A percentile compares a stretch with the other conserved stretches of the same genome.
phyloP scores from a whole-genome alignment of 2,797 vertebrate species.

The Acanthurus lineatus region DNA sequence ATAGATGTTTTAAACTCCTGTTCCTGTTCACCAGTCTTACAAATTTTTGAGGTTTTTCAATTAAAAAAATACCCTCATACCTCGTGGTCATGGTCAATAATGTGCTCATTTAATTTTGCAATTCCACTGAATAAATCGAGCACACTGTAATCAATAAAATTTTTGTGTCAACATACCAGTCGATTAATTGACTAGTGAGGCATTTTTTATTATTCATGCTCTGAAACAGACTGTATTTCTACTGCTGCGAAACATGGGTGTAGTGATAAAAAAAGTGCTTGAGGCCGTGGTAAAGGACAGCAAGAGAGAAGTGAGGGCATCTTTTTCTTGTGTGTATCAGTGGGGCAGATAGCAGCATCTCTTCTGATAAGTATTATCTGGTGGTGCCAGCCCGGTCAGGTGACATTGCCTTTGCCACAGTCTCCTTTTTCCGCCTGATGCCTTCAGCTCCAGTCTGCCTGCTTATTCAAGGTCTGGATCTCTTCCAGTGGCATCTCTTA shows the following conservation, averaged over 20 bases:
- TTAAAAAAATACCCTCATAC: too few relatives aligned
- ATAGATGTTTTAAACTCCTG: too few relatives aligned
- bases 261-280: not conserved
- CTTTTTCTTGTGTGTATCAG: constrained; percentile 9
- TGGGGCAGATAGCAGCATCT: constrained; percentile 31
- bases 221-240: not conserved
- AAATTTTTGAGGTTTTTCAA: too few relatives aligned
- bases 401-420: constrained; percentile 59
- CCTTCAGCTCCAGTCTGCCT: constrained; percentile 55
- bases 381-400: constrained; percentile 46
- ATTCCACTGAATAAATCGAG: not conserved
- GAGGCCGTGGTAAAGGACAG: not conserved
- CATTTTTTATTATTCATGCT: not conserved
- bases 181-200: not conserved
- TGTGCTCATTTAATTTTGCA: too few relatives aligned
- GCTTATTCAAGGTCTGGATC: constrained; percentile 72
- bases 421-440: constrained; percentile 56
- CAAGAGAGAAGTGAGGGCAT: constrained; percentile 14
- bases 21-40: too few relatives aligned
- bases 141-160: not conserved
- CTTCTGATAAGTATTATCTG: constrained; percentile 42
- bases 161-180: not conserved
- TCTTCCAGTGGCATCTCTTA: constrained; percentile 58
- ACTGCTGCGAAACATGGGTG: not conserved
- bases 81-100: too few relatives aligned